These are phyloP conservation scores for Caenorhabditis sp. DNA, from an alignment of 2,888 invertebrate species.

Conservation along the genomic window DNA sequence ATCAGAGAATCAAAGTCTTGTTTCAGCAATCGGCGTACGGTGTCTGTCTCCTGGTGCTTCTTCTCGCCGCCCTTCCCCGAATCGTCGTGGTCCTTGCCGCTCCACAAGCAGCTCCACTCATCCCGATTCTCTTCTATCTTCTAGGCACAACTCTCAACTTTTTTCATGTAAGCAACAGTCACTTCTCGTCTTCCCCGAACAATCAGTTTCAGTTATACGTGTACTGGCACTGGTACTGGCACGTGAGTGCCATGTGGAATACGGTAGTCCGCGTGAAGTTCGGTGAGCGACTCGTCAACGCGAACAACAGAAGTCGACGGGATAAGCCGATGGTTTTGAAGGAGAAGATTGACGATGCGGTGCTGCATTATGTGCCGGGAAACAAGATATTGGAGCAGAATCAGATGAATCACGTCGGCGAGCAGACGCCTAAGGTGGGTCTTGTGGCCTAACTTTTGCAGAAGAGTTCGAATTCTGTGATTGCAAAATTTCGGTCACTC, in stretches of 20 bases:
- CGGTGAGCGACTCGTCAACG: conserved; percentile 62
- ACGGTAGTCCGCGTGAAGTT: conserved; percentile 69
- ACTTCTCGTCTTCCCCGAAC: too few relatives aligned
- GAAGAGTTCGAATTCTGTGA: too few relatives aligned
- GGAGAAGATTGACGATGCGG: conserved; percentile 60
- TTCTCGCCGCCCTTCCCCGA: conserved; percentile 77
- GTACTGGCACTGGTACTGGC: conserved; percentile 82
- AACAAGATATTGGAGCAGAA: conserved; percentile 10
- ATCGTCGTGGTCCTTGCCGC: conserved; percentile 66
- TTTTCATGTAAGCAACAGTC: conserved; percentile 78
- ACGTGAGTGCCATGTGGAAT: conserved; percentile 74
- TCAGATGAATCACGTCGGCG: too few relatives aligned
- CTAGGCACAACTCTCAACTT: conserved; percentile 79
- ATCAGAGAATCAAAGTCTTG: background rate
- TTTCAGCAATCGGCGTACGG: conserved; percentile 82
- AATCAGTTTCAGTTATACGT: conserved; percentile 76
- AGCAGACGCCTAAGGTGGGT: too few relatives aligned
- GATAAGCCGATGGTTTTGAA: conserved; percentile 64
- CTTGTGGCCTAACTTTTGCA: too few relatives aligned
- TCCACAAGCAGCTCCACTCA: conserved; percentile 75
- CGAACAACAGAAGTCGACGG: conserved; percentile 68
- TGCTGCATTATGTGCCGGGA: conserved; percentile 54
- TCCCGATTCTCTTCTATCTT: conserved; percentile 75
- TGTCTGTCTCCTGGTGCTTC: conserved; percentile 78
- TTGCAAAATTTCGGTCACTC: too few relatives aligned